A percentile compares a stretch with the other conserved stretches of the same genome.
These are phyloP conservation scores for Alcedo quadribrachys DNA, from an alignment of 2,797 vertebrate species.

Conservation along the genomic window DNA sequence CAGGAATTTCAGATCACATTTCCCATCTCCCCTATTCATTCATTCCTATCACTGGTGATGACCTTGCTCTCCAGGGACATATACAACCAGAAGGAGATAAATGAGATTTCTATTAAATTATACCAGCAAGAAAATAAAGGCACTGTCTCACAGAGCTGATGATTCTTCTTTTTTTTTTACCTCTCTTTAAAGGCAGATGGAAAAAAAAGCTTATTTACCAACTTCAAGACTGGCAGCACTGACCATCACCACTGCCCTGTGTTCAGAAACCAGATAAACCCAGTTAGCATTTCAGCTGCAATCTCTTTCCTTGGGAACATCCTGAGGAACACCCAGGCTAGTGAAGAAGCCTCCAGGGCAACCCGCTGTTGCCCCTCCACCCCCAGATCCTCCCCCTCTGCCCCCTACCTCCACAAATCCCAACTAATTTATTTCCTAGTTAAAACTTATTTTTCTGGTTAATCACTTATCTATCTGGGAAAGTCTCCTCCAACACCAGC, in stretches of 20 bases:
- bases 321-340: not conserved
- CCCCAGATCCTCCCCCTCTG: too few species aligned
- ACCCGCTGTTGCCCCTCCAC: fast-evolving
- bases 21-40: constrained; percentile 39
- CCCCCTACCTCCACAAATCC: not conserved
- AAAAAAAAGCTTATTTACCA: not conserved
- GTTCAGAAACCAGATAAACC: not conserved
- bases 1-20: constrained; percentile 43
- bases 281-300: not conserved
- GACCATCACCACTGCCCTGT: not conserved
- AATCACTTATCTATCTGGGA: not conserved
- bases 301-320: not conserved
- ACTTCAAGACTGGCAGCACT: not conserved
- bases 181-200: not conserved
- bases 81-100: constrained; percentile 18
- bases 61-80: constrained; percentile 55
- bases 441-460: not conserved
- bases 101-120: constrained; percentile 10
- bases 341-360: not conserved
- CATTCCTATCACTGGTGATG: not conserved
- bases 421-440: not conserved
- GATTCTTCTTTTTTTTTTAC: not conserved
- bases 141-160: not conserved
- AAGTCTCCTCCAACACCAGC: not conserved
- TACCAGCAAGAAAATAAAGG: not conserved